Evolutionary conservation across 2,888 invertebrate species (phyloP), one percentile per base, ranked within the genome.

Genomic region (Philhelius pedissequus): DNA sequence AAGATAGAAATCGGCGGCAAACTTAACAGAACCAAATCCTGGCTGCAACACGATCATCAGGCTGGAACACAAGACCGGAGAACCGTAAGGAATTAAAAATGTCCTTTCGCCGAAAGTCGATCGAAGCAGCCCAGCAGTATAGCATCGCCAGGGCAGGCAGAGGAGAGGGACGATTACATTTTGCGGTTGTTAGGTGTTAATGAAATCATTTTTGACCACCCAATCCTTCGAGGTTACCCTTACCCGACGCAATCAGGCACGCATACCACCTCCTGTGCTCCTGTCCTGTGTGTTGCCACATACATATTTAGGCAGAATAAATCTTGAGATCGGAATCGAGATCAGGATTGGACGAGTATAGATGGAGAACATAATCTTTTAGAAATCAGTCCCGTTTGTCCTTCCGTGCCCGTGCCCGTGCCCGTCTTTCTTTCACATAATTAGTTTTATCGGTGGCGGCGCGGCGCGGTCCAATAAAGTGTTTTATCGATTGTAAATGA

Each of bases 171-270:
- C 35, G 60, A 56, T 69, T 68, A 68, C 71, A 84, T 87, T 87
- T 86, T 89, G 64, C 87, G 88, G 88, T 88, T 90, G 89, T 90
- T 88, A 90, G 90, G 91, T 91, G 91, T 90, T 91, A 90, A 90
- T 91, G 90, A 91, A 90, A 90, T 91, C 91, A 89, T 91, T 91
- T 90, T 88, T 89, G 90, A 88, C 90, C 91, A 90, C 91, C 90
- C 90, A 90, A 89, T 90, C 74, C 83, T 88, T 88, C 87, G 88
- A 87, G 87, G 86, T 84, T 86, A 86, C 81, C 74, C 81, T 84
- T 86, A 86, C 81, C 74, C 81, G 64, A 80, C 58, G 45, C 48
- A 75, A 77, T 66, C 64, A 69, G 52, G n/a, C 64, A 73, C 73
- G 54, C 73, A 74, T 20, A 64, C 73, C 68, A 74, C 64, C 52